These are phyloP conservation scores for Strix aluco DNA, from an alignment of 2,113 vertebrate genomes.

Conservation along the genomic window DNA sequence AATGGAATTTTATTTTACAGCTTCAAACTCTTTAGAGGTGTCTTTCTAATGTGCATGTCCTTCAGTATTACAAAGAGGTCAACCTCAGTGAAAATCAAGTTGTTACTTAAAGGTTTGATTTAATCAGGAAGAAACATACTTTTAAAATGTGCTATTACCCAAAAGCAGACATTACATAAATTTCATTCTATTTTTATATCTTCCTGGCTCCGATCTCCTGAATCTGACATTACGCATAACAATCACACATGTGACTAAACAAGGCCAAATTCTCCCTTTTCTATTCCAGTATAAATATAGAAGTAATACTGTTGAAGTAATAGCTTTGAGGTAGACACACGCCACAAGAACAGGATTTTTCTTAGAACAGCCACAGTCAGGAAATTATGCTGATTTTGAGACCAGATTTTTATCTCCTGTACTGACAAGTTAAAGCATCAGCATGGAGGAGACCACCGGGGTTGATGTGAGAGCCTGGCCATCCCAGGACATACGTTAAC, in stretches of 20 bases:
- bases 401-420: neutral
- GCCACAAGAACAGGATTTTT: neutral
- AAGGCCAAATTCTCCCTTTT: slow-evolving; percentile 12
- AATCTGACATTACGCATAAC: slow-evolving; percentile 41
- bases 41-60: neutral
- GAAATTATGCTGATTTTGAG: neutral
- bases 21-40: neutral
- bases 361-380: neutral
- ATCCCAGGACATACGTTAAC: neutral
- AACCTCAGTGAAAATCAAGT: neutral
- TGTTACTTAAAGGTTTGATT: slow-evolving; percentile 13
- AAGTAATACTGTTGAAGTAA: slow-evolving; percentile 32
- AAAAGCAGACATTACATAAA: slow-evolving; percentile 24
- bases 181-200: slow-evolving; percentile 32
- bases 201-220: neutral
- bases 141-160: slow-evolving; percentile 6
- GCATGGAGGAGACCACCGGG: neutral
- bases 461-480: neutral
- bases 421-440: neutral
- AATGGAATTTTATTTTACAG: neutral
- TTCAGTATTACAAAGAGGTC: neutral
- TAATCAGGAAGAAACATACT: slow-evolving; percentile 33
- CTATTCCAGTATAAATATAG: slow-evolving; percentile 49
- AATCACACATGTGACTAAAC: slow-evolving; percentile 20
- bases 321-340: slow-evolving; percentile 6